Percentiles rank a stretch among this genome's conserved stretches.
phyloP scores from a whole-genome alignment of 1,140 invertebrate species.

The Spodoptera litura region DNA sequence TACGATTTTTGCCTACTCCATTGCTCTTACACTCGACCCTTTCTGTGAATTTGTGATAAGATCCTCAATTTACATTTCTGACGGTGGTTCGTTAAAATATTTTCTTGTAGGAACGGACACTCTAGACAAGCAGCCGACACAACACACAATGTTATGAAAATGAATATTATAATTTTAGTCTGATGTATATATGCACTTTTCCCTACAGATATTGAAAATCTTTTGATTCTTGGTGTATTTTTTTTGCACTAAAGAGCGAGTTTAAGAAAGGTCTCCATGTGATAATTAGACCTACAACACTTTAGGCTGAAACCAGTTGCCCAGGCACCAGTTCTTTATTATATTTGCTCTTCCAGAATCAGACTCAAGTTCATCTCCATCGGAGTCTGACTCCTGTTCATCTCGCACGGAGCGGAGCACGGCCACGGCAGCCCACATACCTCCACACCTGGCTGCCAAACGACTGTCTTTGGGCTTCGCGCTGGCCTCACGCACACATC shows the following conservation, averaged over 20 bases:
- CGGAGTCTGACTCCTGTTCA: conserved; percentile 83
- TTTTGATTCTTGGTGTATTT: too few species aligned
- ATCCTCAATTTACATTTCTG: conserved; percentile 15
- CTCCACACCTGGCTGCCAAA: conserved; percentile 75
- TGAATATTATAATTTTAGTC: too few species aligned
- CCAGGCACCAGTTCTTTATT: too few species aligned
- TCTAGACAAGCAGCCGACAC: background rate
- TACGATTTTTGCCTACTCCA: conserved; percentile 17
- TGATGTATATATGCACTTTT: too few species aligned
- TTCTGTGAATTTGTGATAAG: conserved; percentile 30
- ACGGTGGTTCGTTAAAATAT: conserved; percentile 18
- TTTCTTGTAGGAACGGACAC: background rate
- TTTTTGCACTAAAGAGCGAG: too few species aligned
- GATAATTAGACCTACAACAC: too few species aligned
- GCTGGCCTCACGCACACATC: conserved; percentile 87
- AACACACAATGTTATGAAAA: too few species aligned
- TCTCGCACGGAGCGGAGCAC: conserved; percentile 87
- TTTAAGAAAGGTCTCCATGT: too few species aligned
- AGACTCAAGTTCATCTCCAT: conserved; percentile 77
- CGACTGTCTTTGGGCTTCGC: conserved; percentile 83
- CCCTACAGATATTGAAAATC: too few species aligned
- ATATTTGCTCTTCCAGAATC: conserved; percentile 63
- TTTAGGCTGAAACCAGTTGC: too few species aligned
- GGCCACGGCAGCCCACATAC: conserved; percentile 81
- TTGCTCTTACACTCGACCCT: background rate